Percentiles rank a stretch among this genome's conserved stretches.
These are phyloP conservation scores for Lycaon pictus DNA, from an alignment of 2,113 vertebrate genomes.

Conservation along the genomic window DNA sequence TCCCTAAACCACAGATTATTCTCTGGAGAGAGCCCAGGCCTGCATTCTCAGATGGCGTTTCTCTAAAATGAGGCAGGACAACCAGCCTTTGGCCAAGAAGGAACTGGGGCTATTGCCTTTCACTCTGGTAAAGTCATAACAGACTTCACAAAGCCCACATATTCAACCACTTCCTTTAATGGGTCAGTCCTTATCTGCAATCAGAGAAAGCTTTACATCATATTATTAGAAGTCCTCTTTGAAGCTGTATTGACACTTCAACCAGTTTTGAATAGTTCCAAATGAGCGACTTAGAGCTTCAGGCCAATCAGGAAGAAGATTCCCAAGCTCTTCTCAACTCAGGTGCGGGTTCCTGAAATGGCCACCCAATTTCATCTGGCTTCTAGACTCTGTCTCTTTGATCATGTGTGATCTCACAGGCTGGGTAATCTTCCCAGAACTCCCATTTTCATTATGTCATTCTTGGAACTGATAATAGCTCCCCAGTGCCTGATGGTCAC, in stretches of 20 bases:
- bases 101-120: not conserved
- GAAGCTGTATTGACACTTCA: slow-evolving; percentile 30
- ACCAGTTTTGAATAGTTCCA: not conserved
- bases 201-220: not conserved
- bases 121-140: not conserved
- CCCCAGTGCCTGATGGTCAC: not conserved
- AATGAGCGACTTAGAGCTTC: not conserved
- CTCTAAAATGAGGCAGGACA: not conserved
- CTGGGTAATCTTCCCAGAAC: slow-evolving; percentile 43
- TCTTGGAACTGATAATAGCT: slow-evolving; percentile 58
- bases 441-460: slow-evolving; percentile 60
- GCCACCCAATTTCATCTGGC: not conserved
- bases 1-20: not conserved
- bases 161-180: not conserved
- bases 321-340: not conserved
- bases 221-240: not conserved
- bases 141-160: not conserved
- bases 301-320: not conserved
- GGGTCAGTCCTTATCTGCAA: not conserved
- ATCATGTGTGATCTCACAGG: slow-evolving; percentile 19
- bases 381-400: slow-evolving; percentile 24
- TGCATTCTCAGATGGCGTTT: not conserved
- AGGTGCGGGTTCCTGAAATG: slow-evolving; percentile 29
- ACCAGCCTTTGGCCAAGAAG: not conserved
- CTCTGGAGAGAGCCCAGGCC: not conserved